Percentiles rank a stretch among this genome's conserved stretches.
Conservation (phyloP, 2,888 invertebrate species). For the Villa cingulata region DNA sequence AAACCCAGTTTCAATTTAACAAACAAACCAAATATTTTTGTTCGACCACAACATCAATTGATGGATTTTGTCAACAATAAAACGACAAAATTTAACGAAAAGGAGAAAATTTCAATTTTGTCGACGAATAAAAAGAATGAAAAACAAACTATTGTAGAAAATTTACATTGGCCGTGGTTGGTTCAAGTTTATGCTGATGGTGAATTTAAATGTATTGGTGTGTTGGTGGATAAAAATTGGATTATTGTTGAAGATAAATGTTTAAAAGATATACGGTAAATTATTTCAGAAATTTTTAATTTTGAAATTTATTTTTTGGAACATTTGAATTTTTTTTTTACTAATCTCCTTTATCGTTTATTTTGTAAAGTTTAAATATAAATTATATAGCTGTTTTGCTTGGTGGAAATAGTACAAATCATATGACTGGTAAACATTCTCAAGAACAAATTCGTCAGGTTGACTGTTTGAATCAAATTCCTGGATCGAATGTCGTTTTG, state of each 20-base stretch:
- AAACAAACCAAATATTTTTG: constrained; percentile 12
- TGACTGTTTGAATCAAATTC: constrained; percentile 43
- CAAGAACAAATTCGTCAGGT: constrained; percentile 56
- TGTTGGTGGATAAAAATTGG: constrained; percentile 53
- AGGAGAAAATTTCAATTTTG: too few species aligned
- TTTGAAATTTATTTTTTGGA: too few species aligned
- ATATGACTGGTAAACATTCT: constrained; percentile 45
- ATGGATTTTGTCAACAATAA: constrained; percentile 16
- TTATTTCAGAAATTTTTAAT: too few species aligned
- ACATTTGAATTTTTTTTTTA: too few species aligned
- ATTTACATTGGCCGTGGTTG: constrained; percentile 53
- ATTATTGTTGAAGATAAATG: constrained; percentile 47
- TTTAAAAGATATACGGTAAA: constrained; percentile 24
- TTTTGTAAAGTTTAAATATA: too few species aligned
- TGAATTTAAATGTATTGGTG: constrained; percentile 51
- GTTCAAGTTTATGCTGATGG: constrained; percentile 61
- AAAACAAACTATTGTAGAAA: constrained; percentile 20
- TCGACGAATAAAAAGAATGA: too few species aligned
- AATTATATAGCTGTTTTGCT: constrained; percentile 50
- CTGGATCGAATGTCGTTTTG: constrained; percentile 45
- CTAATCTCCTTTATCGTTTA: too few species aligned
- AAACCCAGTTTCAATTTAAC: constrained; percentile 16
- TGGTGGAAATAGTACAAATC: constrained; percentile 50
- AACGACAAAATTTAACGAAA: constrained; percentile 21
- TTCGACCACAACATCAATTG: neutral